Evolutionary conservation across 2,888 invertebrate species (phyloP), one percentile per base, ranked within the genome.

Genomic region (Endotricha flammealis): DNA sequence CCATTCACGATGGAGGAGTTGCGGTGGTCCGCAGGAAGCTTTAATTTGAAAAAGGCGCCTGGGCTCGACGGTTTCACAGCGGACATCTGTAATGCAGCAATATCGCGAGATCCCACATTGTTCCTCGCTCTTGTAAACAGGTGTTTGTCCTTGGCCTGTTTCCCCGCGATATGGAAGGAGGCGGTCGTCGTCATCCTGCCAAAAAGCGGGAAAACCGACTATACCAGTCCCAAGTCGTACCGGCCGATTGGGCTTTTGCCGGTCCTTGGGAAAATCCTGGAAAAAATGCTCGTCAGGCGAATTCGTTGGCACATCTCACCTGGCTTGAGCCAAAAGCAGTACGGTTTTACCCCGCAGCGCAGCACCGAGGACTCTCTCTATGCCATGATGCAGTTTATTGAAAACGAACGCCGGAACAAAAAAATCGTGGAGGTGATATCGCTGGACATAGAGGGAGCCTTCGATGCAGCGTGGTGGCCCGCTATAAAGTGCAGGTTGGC

Each of bases 21-120:
- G 7, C 20, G 6, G 20, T 6, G 8, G 2, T 4, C 3, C 7
- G 20, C 20, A n/a, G 2, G 4, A 16, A 9, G 13, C 10, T 14
- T 35, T n/a, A 35, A 35, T 8, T 24, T 29, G 0, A 29, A 22
- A 4, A 28, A 12, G 14, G 35, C 23, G 5, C 34, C 34, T 2
- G 34, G 34, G 1, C 1, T 4, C 1, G 28, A 34, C 25, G 20
- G 12, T 3, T 20, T 35, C 4, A 35, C 35, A 5, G 12, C 35
- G 1, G 35, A 35, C 11, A 29, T 35, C 2, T 29, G 29, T 6
- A 1, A 5, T 2, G 1, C 2, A 4, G 22, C 23, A 1, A 20
- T 35, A 7, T 1, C 6, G 1, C 0, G 2, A 3, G 2, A 29
- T 22, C 2, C 28, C n/a, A 6, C 9, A 8, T 5, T 13, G 9